Percentiles rank a stretch among this genome's conserved stretches.
Conservation (phyloP, 92 coral and sea anemone genomes). For the Porites rus region DNA sequence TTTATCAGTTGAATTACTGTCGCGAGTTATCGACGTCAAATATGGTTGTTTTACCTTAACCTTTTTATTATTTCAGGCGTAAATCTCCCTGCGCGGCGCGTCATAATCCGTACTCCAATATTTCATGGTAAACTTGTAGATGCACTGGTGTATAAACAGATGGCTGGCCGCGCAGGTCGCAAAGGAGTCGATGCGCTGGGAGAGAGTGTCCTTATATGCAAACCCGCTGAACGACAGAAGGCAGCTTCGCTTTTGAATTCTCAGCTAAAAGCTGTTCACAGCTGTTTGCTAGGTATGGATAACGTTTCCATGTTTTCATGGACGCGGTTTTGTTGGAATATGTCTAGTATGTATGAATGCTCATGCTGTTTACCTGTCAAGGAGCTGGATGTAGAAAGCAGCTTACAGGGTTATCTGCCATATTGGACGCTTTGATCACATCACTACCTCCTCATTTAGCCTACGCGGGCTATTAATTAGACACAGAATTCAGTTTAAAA, state of each 20-base stretch:
- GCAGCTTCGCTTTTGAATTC: slow-evolving; percentile 81
- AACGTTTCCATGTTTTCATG: not conserved
- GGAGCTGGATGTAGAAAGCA: no score
- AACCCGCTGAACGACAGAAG: slow-evolving; percentile 86
- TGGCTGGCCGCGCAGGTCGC: slow-evolving; percentile 99
- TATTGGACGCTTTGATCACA: no score
- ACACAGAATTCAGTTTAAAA: no score
- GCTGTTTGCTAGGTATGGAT: slow-evolving; percentile 90
- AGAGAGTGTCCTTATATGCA: slow-evolving; percentile 94
- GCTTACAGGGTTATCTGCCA: no score
- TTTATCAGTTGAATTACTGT: no score
- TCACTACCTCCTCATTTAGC: no score
- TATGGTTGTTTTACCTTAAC: no score
- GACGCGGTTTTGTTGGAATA: no score
- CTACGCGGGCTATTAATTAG: no score
- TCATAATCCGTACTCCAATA: slow-evolving; percentile 96
- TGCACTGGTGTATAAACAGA: slow-evolving; percentile 94
- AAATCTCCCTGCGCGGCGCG: slow-evolving; percentile 99
- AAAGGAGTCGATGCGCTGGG: slow-evolving; percentile 98
- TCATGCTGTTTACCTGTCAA: no score
- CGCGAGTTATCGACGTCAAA: no score
- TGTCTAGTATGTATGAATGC: no score
- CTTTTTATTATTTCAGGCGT: slow-evolving; percentile 68
- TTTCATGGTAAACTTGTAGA: slow-evolving; percentile 93
- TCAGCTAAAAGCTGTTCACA: slow-evolving; percentile 89